A percentile compares a stretch with the other conserved stretches of the same genome.
These are phyloP conservation scores for Origma solitaria DNA, from an alignment of 2,113 vertebrate genomes.

Conservation along the genomic window DNA sequence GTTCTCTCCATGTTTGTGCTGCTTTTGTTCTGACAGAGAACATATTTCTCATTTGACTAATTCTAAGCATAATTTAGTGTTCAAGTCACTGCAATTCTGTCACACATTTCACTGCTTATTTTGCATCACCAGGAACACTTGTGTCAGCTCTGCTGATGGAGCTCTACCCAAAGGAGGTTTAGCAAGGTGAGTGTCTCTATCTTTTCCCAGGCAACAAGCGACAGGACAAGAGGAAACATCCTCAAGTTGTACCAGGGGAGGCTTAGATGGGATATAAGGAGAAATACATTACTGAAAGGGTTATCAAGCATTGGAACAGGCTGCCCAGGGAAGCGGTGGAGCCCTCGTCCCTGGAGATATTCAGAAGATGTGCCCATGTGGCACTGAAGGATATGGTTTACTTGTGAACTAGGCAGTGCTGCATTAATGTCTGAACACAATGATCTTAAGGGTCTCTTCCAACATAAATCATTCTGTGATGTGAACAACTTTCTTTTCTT, in stretches of 20 bases:
- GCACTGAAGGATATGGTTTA: background rate
- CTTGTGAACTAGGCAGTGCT: background rate
- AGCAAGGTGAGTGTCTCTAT: rapidly evolving
- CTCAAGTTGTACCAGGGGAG: background rate
- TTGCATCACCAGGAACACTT: background rate
- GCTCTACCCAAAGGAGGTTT: background rate
- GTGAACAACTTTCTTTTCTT: background rate
- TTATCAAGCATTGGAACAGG: background rate
- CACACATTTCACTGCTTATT: background rate
- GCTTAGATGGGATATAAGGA: background rate
- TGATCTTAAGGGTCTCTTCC: background rate
- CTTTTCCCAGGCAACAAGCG: background rate
- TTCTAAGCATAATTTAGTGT: background rate
- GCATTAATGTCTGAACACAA: background rate
- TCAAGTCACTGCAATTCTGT: background rate
- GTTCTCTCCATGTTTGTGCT: rapidly evolving
- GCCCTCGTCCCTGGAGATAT: background rate
- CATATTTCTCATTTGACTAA: background rate
- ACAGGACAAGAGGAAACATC: background rate
- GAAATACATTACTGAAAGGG: background rate
- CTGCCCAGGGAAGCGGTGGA: background rate
- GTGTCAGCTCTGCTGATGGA: background rate
- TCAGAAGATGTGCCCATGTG: rapidly evolving
- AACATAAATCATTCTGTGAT: background rate
- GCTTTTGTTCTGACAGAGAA: background rate